Base-by-base conservation (phyloP, 2,888 invertebrate genomes). In the Pinctada fucata region DNA sequence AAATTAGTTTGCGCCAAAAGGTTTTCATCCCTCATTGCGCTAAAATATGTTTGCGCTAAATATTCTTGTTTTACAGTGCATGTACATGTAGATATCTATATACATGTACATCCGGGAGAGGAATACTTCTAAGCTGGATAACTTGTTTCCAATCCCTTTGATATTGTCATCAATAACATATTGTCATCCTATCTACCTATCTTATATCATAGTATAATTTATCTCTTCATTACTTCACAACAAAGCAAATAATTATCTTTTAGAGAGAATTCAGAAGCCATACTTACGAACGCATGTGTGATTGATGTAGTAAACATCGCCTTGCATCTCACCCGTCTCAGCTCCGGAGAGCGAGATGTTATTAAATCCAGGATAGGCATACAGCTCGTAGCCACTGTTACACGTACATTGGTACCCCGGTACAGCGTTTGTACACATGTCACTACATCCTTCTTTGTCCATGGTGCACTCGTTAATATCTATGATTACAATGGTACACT, bases 281-380 rank as follows among this genome's bases (percentile, higher is more conserved):
- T 78, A 85, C 85, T 81, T 79, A 85, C 85, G 68, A 70, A 85
- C 82, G 77, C 85, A 85, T 8, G 85, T 85, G 52, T 85, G 84
- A 49, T 83, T 80, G 16, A 81, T 78, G 50, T 75, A 66, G 47
- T 78, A 81, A 13, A 77, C 63, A 78, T 85, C 85, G 16, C 82
- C 81, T 8, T 50, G 45, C 47, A 48, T 64, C 6, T 50, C 6
- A 3, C 76, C 75, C 47, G 76, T 69, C 49, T 81, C 79, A 13
- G 79, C 82, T 1, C 79, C 79, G 8, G 78, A 51, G 2, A 81
- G 10, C 45, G 64, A 66, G 67, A 78, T 78, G 13, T 83, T 83
- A 52, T 72, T 79, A 47, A 73, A 64, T 45, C 78, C 80, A 50
- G 72, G 16, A 5, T 65, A 63, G n/a, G 74, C 67, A 47, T 78